Evolutionary conservation across 2,888 invertebrate species (phyloP), one percentile per base, ranked within the genome.

Genomic region (Corythucha ciliata): DNA sequence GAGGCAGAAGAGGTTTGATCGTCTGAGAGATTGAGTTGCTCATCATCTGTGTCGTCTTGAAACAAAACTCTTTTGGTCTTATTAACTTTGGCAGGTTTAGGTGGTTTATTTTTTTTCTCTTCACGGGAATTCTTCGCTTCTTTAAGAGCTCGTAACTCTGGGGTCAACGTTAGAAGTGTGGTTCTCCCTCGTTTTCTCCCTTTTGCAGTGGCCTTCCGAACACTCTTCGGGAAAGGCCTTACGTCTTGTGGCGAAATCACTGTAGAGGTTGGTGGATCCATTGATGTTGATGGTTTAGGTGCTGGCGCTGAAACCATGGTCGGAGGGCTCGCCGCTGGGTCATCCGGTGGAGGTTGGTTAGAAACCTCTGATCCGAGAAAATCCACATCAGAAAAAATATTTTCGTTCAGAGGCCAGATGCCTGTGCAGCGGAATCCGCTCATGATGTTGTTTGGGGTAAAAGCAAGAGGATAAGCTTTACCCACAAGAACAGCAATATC

Each of bases 171-270:
- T 6, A 39, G 5, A 16, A 4, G 6, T 4, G 39, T 8, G 6
- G 16, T 39, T 39, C 8, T 39, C 7, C 39, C 39, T 5, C 20
- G 39, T 16, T 39, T 12, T 39, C 39, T 39, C 12, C 18, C 39
- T 39, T 16, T 39, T 39, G 5, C 12, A 4, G 39, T 8, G 8
- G 20, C 12, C 39, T 39, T 39, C 6, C 39, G 4, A 16, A 39
- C 18, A 16, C 8, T 22, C 18, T 39, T 39, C 6, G 39, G 39
- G 12, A 6, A 34, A 10, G 39, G 39, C 18, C 39, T 14, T 22
- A 39, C 39, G 12, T 10, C 39, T 12, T 39, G 21, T 14, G 39
- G 39, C 39, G 18, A 39, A 12, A 39, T 39, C 8, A 39, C 18
- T n/a, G n/a, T n/a, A 14, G 34, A 6, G 14, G 34, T 10, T 12